phyloP scores from a whole-genome alignment of 1,140 invertebrate species.

The Eriosoma lanigerum region DNA sequence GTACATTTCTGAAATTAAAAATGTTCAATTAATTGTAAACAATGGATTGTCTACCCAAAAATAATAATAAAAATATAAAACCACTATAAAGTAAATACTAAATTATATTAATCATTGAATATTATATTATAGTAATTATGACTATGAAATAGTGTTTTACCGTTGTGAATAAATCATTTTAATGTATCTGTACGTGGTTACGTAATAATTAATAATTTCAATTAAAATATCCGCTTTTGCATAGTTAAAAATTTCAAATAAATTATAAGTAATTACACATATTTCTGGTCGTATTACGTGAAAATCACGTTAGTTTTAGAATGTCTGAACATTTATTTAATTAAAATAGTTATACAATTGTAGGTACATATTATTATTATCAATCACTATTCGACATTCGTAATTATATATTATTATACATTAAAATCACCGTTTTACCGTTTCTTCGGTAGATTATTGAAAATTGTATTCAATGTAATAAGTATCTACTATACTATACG shows the following conservation, averaged over 20 bases:
- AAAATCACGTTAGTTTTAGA: slow-evolving; percentile 5
- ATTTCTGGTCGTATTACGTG: neutral
- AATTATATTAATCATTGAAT: neutral
- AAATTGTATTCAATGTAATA: neutral
- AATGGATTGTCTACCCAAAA: neutral
- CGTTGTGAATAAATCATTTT: no score
- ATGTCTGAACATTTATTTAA: neutral
- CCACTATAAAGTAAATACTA: no score
- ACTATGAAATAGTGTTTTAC: no score
- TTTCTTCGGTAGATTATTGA: neutral
- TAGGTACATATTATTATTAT: neutral
- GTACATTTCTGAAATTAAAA: slow-evolving; percentile 68
- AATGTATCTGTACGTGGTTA: neutral
- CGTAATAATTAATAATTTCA: neutral
- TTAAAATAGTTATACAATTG: slow-evolving; percentile 1
- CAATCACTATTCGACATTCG: no score
- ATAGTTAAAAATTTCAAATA: neutral
- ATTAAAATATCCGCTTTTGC: neutral
- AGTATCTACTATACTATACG: no score
- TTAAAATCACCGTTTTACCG: no score
- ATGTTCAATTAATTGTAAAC: slow-evolving; percentile 42
- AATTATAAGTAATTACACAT: neutral
- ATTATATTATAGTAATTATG: no score
- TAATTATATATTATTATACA: neutral
- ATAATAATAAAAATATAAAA: neutral